Conservation (phyloP, 2,888 invertebrate genomes). For the Drosophila mercatorum region DNA sequence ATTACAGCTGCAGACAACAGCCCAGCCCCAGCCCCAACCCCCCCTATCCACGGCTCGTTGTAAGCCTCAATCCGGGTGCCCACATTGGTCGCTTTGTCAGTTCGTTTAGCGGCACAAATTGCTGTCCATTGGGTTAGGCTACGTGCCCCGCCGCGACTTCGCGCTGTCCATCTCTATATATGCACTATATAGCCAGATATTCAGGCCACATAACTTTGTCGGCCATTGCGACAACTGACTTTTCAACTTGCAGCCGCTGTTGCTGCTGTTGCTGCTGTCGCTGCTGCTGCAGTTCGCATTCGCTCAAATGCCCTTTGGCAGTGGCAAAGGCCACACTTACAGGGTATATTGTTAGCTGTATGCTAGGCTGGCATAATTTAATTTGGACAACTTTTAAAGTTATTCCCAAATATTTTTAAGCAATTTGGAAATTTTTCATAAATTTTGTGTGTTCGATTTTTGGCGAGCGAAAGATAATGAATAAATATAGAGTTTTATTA, state of each 20-base stretch:
- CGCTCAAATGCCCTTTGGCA: conserved; percentile 9
- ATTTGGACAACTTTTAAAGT: neutral
- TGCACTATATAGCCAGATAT: conserved; percentile 10
- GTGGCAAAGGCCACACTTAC: neutral
- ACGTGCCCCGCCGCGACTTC: conserved; percentile 8
- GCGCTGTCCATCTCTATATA: neutral
- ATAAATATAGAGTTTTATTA: neutral
- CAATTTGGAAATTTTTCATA: neutral
- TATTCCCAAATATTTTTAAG: neutral
- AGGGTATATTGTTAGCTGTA: conserved; percentile 1
- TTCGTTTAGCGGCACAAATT: conserved; percentile 78
- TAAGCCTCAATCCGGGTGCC: conserved; percentile 9
- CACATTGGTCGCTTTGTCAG: conserved; percentile 67
- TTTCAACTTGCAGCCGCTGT: conserved; percentile 56
- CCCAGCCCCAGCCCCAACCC: neutral
- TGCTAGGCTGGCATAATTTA: neutral
- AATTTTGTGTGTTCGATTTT: neutral
- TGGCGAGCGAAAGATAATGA: neutral
- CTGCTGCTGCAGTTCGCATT: conserved; percentile 16
- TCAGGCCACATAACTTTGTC: conserved; percentile 57
- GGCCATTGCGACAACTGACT: conserved; percentile 72
- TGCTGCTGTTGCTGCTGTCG: conserved; percentile 8
- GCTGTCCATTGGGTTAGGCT: conserved; percentile 73
- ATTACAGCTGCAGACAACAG: conserved; percentile 69
- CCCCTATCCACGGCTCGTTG: no score